A percentile compares a stretch with the other conserved stretches of the same genome.
Evolutionary conservation across 2,113 vertebrate genomes (phyloP).

Genomic region (Leptocoma aspasia): DNA sequence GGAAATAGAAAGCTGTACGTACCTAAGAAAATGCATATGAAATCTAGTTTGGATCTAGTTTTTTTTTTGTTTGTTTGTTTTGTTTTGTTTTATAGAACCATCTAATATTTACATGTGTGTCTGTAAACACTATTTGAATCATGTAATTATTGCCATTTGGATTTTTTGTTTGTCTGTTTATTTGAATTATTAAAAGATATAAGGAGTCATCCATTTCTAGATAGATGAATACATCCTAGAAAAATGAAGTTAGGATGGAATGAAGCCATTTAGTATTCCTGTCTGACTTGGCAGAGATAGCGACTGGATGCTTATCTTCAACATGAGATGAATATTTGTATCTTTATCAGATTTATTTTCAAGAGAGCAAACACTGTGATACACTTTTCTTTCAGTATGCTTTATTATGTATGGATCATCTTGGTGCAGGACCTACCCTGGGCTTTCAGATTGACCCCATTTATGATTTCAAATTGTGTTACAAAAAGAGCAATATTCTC

Average conservation of each 20-base stretch:
- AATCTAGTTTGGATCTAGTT: not conserved
- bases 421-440: not conserved
- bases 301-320: slow-evolving; percentile 17
- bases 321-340: not conserved
- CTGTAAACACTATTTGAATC: not conserved
- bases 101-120: not conserved
- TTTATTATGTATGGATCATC: slow-evolving; percentile 43
- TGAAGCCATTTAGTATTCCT: not conserved
- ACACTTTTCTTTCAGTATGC: slow-evolving; percentile 41
- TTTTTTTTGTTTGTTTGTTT: not conserved
- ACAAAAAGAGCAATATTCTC: not conserved
- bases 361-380: slow-evolving; percentile 23
- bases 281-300: slow-evolving; percentile 31
- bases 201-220: not conserved
- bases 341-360: slow-evolving; percentile 42
- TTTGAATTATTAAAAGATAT: not conserved
- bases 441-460: not conserved
- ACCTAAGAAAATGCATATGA: not conserved
- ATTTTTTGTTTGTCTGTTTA: not conserved
- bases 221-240: not conserved
- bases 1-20: slow-evolving; percentile 99
- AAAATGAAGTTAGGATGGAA: not conserved
- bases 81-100: not conserved
- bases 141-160: not conserved
- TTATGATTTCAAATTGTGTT: slow-evolving; percentile 25